Percentiles rank a stretch among this genome's conserved stretches.
Conservation (phyloP, 2,888 invertebrate genomes). For the Phlogophora meticulosa region DNA sequence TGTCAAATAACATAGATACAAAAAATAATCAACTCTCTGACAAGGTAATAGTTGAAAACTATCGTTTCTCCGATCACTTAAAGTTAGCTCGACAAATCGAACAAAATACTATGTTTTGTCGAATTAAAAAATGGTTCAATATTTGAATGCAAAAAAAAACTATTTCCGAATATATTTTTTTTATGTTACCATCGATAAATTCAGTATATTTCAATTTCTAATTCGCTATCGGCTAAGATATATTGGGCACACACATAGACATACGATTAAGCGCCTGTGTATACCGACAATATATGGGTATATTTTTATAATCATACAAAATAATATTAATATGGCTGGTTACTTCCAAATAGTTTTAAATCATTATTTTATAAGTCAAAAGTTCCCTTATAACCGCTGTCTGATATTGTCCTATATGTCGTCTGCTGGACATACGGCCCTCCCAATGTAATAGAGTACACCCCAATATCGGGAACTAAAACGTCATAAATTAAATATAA, state of each 20-base stretch:
- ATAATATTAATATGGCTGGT: conserved; percentile 33
- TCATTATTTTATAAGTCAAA: conserved; percentile 31
- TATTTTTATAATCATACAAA: conserved; percentile 53
- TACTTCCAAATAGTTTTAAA: conserved; percentile 48
- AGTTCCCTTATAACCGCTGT: conserved; percentile 18
- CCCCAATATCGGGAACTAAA: not conserved
- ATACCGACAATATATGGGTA: conserved; percentile 26
- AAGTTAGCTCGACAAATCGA: not conserved
- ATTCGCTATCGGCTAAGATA: not conserved
- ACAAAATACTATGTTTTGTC: not conserved
- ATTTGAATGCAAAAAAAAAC: not conserved
- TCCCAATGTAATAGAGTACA: not conserved
- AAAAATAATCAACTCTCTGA: no score
- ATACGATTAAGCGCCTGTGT: conserved; percentile 12
- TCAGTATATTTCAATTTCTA: not conserved
- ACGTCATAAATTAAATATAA: not conserved
- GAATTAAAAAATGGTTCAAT: not conserved
- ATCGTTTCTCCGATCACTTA: not conserved
- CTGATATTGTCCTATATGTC: not conserved
- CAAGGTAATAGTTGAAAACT: no score
- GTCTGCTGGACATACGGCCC: no score
- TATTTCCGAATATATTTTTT: not conserved
- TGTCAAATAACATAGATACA: no score
- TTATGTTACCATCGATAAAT: not conserved
- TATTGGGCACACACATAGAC: conserved; percentile 1